phyloP scores from a whole-genome alignment of 2,113 vertebrate species.

The Euleptes europaea region DNA sequence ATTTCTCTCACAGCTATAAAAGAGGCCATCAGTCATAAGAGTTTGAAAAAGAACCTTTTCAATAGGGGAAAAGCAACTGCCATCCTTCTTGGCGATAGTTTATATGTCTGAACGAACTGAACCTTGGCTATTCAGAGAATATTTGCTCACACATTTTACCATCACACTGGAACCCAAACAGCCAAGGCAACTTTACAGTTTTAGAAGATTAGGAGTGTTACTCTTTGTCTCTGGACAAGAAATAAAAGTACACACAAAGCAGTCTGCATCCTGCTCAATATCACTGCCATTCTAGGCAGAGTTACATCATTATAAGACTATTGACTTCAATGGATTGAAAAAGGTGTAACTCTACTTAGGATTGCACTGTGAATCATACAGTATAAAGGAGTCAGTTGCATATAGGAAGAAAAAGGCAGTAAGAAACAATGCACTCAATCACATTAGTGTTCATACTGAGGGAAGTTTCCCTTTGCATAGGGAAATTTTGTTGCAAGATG shows the following conservation, averaged over 20 bases:
- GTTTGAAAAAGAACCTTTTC: conserved; percentile 27
- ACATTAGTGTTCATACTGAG: not conserved
- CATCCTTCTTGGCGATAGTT: not conserved
- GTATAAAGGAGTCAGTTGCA: not conserved
- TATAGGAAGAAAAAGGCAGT: not conserved
- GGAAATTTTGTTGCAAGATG: not conserved
- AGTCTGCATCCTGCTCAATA: not conserved
- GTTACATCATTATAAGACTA: too few relatives aligned
- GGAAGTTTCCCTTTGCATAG: not conserved
- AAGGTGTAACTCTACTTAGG: too few relatives aligned
- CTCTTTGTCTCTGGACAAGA: not conserved
- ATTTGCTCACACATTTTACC: not conserved
- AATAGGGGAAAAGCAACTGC: conserved; percentile 17
- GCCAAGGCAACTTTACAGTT: not conserved
- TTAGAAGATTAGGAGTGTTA: not conserved
- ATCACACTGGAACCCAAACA: not conserved
- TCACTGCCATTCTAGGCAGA: not conserved
- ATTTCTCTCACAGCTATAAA: conserved; percentile 38
- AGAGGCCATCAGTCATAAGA: conserved; percentile 14
- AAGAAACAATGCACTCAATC: not conserved
- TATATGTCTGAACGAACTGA: not conserved
- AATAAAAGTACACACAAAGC: not conserved
- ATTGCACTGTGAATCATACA: too few relatives aligned
- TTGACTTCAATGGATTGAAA: too few relatives aligned
- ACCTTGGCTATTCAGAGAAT: conserved; percentile 1